Conservation (phyloP, 2,113 vertebrate genomes). For the Gavia stellata region DNA sequence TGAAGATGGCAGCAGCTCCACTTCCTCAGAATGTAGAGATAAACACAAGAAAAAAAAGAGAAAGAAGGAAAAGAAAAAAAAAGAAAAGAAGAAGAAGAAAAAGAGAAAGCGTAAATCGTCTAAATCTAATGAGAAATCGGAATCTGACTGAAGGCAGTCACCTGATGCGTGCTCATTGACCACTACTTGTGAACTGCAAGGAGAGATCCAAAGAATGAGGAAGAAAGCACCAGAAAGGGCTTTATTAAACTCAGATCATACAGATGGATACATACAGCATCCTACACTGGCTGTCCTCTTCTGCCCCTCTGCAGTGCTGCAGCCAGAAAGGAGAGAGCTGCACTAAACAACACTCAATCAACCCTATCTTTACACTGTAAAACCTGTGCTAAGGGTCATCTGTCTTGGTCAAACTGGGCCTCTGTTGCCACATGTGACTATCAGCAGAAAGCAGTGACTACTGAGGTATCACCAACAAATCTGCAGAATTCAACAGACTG, state of each 20-base stretch:
- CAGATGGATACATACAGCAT: neutral
- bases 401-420: accelerated
- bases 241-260: neutral
- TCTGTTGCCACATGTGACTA: neutral
- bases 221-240: neutral
- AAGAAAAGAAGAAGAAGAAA: slow-evolving; percentile 67
- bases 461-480: neutral
- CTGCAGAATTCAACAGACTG: neutral
- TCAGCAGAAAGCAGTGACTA: neutral
- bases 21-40: slow-evolving; percentile 67
- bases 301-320: neutral
- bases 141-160: slow-evolving; percentile 72
- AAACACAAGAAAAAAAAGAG: slow-evolving; percentile 79
- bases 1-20: slow-evolving; percentile 70
- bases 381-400: neutral
- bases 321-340: neutral
- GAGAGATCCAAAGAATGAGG: neutral
- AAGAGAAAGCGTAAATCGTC: slow-evolving; percentile 76
- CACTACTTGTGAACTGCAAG: neutral
- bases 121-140: slow-evolving; percentile 73
- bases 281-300: neutral
- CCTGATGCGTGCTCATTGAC: neutral
- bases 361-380: neutral
- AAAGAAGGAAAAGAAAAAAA: slow-evolving; percentile 77
- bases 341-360: neutral